Conservation (phyloP, 2,888 invertebrate species). For the Synergus laeviventris region DNA sequence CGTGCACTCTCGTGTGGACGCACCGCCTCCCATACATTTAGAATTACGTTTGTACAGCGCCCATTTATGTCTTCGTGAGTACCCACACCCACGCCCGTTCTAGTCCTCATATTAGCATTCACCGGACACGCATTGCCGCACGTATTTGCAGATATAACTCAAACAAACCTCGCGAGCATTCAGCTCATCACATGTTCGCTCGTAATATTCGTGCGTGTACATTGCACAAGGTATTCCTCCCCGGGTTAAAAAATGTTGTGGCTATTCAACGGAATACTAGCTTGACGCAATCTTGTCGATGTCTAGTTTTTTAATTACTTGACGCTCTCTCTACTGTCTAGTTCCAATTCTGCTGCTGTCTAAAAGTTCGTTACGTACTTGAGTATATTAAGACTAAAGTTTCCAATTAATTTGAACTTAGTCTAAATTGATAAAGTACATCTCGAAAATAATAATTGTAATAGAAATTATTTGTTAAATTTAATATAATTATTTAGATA, state of each 20-base stretch:
- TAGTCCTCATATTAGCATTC: slow-evolving; percentile 62
- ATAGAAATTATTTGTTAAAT: no score
- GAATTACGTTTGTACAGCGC: slow-evolving; percentile 2
- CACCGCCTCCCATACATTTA: slow-evolving; percentile 36
- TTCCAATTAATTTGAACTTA: no score
- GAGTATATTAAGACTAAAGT: no score
- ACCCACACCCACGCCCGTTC: slow-evolving; percentile 16
- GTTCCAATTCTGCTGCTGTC: slow-evolving; percentile 40
- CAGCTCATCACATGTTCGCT: slow-evolving; percentile 55
- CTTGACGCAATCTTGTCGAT: no score
- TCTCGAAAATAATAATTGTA: no score
- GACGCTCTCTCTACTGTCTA: neutral
- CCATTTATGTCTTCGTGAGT: neutral
- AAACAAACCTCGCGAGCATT: slow-evolving; percentile 61
- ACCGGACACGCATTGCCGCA: slow-evolving; percentile 62
- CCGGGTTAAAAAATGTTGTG: no score
- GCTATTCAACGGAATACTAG: no score
- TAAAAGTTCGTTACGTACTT: no score
- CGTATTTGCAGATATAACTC: slow-evolving; percentile 69
- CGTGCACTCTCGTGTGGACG: slow-evolving; percentile 44
- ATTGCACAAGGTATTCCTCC: slow-evolving; percentile 24
- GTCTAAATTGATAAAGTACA: no score
- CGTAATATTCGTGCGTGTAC: slow-evolving; percentile 57
- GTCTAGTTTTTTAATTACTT: no score
- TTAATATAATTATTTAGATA: no score